These are phyloP conservation scores for Lasioglossum albipes DNA, from an alignment of 1,140 invertebrate species.

Conservation along the genomic window DNA sequence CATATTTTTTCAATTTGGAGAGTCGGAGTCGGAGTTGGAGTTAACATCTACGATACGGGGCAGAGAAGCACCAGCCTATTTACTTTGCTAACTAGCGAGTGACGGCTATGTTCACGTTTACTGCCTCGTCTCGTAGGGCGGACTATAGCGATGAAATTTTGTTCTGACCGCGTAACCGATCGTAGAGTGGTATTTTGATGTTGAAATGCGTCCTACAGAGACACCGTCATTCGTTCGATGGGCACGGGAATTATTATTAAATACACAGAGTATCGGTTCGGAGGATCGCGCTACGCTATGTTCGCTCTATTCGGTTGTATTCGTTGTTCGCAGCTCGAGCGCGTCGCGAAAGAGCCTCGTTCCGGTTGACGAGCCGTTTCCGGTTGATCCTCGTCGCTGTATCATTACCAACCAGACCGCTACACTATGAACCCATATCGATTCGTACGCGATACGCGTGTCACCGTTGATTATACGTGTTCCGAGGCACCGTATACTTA, in stretches of 20 bases:
- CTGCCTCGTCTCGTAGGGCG: too few species aligned
- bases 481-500: neutral
- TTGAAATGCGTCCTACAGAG: too few species aligned
- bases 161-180: too few species aligned
- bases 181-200: too few species aligned
- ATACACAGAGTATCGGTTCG: neutral
- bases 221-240: neutral
- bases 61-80: too few species aligned
- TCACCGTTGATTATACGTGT: neutral
- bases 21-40: too few species aligned
- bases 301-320: too few species aligned
- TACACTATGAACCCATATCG: constrained; percentile 45
- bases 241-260: neutral
- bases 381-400: constrained; percentile 44
- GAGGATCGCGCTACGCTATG: constrained; percentile 11
- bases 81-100: too few species aligned
- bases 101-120: too few species aligned
- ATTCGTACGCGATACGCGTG: constrained; percentile 33
- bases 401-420: constrained; percentile 44
- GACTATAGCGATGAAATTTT: too few species aligned
- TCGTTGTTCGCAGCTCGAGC: constrained; percentile 22
- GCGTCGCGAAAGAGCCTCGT: constrained; percentile 61
- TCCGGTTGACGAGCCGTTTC: constrained; percentile 63
- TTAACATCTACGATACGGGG: too few species aligned
- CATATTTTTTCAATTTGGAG: too few species aligned